These are phyloP conservation scores for Corythoichthys haematopterus DNA, from an alignment of 2,113 vertebrate genomes.

Conservation along the genomic window DNA sequence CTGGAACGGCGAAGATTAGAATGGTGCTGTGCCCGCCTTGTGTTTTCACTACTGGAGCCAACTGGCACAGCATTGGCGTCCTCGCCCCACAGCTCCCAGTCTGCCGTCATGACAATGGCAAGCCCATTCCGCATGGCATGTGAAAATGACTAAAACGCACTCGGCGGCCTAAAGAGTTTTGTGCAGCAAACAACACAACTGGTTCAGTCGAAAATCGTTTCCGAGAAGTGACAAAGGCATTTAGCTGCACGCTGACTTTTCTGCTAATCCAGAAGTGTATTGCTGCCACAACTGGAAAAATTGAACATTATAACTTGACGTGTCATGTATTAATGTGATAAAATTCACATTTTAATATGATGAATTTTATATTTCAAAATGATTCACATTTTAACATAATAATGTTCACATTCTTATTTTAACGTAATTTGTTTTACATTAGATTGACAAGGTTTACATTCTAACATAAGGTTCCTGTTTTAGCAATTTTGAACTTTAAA, in stretches of 20 bases:
- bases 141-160: slow-evolving; percentile 61
- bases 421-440: too few species aligned
- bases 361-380: too few species aligned
- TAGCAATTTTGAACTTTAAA: too few species aligned
- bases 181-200: slow-evolving; percentile 44
- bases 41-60: slow-evolving; percentile 71
- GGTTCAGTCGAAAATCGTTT: slow-evolving; percentile 24
- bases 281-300: too few species aligned
- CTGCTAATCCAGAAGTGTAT: slow-evolving; percentile 17
- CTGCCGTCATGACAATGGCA: slow-evolving; percentile 70
- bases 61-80: slow-evolving; percentile 65
- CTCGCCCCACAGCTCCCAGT: slow-evolving; percentile 62
- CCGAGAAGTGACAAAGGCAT: not conserved
- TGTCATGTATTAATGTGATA: too few species aligned
- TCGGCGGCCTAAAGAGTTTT: slow-evolving; percentile 55
- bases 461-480: too few species aligned
- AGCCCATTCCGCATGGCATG: slow-evolving; percentile 62
- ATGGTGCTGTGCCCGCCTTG: slow-evolving; percentile 69
- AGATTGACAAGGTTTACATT: too few species aligned
- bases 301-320: too few species aligned
- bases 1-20: slow-evolving; percentile 70
- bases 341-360: too few species aligned
- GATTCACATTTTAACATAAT: too few species aligned
- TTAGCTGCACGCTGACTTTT: slow-evolving; percentile 17
- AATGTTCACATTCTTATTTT: too few species aligned